These are phyloP conservation scores for Saguinus midas DNA, from an alignment of 2,113 vertebrate genomes.

Conservation along the genomic window DNA sequence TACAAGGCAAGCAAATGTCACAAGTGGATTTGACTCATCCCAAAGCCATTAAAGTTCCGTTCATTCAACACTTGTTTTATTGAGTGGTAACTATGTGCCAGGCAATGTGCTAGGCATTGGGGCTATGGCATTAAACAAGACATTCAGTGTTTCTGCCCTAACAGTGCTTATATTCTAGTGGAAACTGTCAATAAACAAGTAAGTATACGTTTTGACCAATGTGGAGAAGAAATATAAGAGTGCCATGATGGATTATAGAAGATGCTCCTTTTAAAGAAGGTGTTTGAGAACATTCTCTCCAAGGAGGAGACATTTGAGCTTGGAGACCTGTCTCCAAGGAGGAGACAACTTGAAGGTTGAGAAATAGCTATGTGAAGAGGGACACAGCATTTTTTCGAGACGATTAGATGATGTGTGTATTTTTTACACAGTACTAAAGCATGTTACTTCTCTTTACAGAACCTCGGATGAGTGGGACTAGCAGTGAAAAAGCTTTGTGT, in stretches of 20 bases:
- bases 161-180: background rate
- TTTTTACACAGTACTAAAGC: background rate
- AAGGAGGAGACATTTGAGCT: background rate
- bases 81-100: background rate
- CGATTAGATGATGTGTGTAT: background rate
- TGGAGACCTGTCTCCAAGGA: background rate
- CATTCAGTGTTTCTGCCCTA: background rate
- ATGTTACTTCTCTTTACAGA: background rate
- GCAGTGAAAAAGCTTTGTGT: background rate
- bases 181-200: background rate
- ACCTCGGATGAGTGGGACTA: background rate
- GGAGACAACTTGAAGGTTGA: background rate
- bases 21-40: background rate
- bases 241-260: background rate
- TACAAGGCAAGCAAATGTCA: background rate
- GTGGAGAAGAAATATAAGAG: background rate
- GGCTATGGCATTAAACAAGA: background rate
- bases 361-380: background rate
- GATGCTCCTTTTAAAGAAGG: background rate
- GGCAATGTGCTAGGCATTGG: background rate
- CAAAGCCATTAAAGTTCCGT: background rate
- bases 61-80: background rate
- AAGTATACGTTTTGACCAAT: background rate
- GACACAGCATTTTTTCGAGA: background rate
- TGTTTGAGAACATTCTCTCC: background rate